Percentiles rank a stretch among this genome's conserved stretches.
Evolutionary conservation across 2,888 invertebrate genomes (phyloP).

Genomic region (Calameuta pallipes): DNA sequence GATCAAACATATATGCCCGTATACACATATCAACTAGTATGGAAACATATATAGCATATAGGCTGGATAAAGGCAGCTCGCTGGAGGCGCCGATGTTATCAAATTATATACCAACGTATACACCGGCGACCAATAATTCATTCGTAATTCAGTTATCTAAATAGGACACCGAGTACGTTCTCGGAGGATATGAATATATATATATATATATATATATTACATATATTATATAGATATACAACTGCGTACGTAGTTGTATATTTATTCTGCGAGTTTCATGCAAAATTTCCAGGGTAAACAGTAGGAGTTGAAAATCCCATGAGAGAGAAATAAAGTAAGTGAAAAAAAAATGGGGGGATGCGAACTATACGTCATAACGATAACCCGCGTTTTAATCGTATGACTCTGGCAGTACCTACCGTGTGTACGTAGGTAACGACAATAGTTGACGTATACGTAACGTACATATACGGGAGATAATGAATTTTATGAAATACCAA

Average conservation of each 20-base stretch:
- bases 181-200: constrained; percentile 1
- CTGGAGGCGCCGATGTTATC: constrained; percentile 51
- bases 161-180: constrained; percentile 42
- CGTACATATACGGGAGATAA: not conserved
- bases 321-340: not conserved
- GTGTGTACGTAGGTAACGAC: not conserved
- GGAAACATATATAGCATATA: constrained; percentile 24
- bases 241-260: not conserved
- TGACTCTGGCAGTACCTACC: not conserved
- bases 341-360: not conserved
- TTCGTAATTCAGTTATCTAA: constrained; percentile 61
- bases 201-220: not conserved
- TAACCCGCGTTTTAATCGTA: not conserved
- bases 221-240: not conserved
- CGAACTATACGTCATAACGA: not conserved
- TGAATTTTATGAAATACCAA: not conserved
- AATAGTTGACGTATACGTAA: not conserved
- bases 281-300: not conserved
- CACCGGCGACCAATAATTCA: constrained; percentile 59
- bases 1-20: not conserved
- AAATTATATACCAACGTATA: constrained; percentile 54
- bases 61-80: constrained; percentile 33
- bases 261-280: not conserved
- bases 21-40: not conserved
- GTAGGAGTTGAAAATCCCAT: not conserved